Conservation (phyloP, 2,888 invertebrate species). For the Hypsopygia costalis region DNA sequence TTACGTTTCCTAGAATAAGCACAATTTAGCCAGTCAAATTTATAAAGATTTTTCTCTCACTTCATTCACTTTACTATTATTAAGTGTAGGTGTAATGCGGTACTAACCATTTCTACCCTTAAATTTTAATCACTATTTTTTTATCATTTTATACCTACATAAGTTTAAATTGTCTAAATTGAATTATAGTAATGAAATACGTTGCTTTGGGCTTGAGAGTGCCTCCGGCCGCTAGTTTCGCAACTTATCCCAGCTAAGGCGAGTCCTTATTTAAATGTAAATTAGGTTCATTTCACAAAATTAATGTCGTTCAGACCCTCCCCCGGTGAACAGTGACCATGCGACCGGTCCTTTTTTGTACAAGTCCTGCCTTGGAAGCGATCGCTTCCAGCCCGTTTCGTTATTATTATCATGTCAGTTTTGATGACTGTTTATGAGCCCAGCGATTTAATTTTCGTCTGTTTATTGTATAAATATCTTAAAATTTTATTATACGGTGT, state of each 20-base stretch:
- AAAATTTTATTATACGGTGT: conserved; percentile 15
- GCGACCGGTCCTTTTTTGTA: conserved; percentile 26
- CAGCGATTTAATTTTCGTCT: conserved; percentile 24
- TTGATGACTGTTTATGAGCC: conserved; percentile 39
- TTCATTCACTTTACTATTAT: no score
- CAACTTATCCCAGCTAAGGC: conserved; percentile 80
- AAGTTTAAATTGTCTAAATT: conserved; percentile 46
- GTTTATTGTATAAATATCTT: conserved; percentile 19
- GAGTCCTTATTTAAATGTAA: conserved; percentile 93
- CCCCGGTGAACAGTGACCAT: conserved; percentile 67
- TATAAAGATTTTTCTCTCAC: no score
- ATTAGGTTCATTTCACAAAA: conserved; percentile 95
- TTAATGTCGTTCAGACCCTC: conserved; percentile 86
- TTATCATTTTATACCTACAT: conserved; percentile 2
- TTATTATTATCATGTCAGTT: conserved; percentile 48
- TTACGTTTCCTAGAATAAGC: no score
- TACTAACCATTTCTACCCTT: background rate
- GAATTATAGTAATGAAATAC: conserved; percentile 78
- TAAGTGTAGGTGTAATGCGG: no score
- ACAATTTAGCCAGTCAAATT: no score
- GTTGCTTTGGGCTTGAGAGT: conserved; percentile 69
- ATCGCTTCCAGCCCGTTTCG: conserved; percentile 26
- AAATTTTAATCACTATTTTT: conserved; percentile 3
- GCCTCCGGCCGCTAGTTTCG: conserved; percentile 77
- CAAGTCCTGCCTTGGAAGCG: conserved; percentile 22